These are phyloP conservation scores for Amniataba percoides DNA, from an alignment of 2,797 vertebrate species.

Conservation along the genomic window DNA sequence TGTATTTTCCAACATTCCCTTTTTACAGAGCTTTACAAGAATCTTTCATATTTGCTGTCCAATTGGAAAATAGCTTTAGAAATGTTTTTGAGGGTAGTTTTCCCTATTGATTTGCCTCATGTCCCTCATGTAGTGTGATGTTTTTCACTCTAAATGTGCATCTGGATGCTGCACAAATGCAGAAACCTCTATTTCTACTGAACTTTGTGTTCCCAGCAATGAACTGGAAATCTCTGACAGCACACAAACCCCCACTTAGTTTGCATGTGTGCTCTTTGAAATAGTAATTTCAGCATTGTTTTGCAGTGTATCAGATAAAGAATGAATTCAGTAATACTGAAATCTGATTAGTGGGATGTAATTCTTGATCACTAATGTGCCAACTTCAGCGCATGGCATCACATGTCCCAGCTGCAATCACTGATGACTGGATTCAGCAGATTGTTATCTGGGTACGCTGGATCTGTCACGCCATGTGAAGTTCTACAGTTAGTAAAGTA, in stretches of 20 bases:
- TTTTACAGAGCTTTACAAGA: background rate
- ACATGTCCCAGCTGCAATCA: constrained; percentile 10
- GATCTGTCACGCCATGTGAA: background rate
- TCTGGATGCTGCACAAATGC: background rate
- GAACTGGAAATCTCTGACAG: too few species aligned
- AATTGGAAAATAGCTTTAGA: constrained; percentile 6
- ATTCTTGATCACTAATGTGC: constrained; percentile 20
- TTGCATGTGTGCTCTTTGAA: background rate
- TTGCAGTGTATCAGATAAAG: background rate
- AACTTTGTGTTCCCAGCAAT: background rate
- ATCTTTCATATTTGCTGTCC: background rate
- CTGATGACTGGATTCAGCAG: constrained; percentile 11
- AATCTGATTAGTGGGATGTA: background rate
- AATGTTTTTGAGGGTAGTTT: background rate
- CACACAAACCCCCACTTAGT: too few species aligned
- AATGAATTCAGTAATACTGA: background rate
- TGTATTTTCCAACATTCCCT: background rate
- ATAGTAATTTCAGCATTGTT: background rate
- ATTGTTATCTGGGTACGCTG: background rate
- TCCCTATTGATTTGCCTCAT: constrained; percentile 1
- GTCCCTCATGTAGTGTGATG: constrained; percentile 1
- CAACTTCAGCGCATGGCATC: constrained; percentile 2
- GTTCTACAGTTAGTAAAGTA: background rate
- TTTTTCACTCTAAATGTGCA: background rate
- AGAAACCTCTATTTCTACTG: background rate